Evolutionary conservation across 1,140 invertebrate genomes (phyloP), one percentile per base, ranked within the genome.

Genomic region (Hypsibius dujardini): DNA sequence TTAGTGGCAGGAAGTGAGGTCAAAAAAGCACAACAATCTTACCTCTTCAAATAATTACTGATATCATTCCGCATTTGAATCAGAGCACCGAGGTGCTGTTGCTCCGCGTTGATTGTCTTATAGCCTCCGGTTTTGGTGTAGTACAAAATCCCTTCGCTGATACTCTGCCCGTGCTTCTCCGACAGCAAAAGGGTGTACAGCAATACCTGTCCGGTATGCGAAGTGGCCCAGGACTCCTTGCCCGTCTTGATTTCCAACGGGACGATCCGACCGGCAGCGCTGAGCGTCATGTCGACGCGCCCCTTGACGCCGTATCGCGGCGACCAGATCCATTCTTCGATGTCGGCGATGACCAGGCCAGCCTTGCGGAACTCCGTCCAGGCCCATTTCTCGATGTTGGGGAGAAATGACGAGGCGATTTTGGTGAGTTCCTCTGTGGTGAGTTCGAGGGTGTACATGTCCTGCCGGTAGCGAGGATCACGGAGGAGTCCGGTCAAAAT

Each of bases 281-380:
- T 12, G 3, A 67, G 42, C 62, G 62, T 67, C 62, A 67, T 67
- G 45, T 67, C 62, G 12, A 67, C 62, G 3, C 62, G 12, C 42
- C 62, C 62, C 45, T 67, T 67, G 12, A 67, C 62, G 45, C 62
- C 62, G 45, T 67, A 67, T 7, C 62, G 12, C 12, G 62, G 62
- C 12, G 62, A 67, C 62, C 62, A 67, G 7, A 67, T 67, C 62
- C 62, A 67, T 67, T 67, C 62, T 42, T 67, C 62, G 42, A 67
- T 67, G 45, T 67, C 62, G 12, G 42, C 62, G 12, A 67, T 67
- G 12, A 7, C 42, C 62, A 67, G 12, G 3, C 12, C 62, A 12
- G 62, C 12, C 12, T 12, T 67, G 42, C 3, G 7, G 62, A 67
- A 42, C 62, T 67, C 12, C 7, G 12, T 45, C 62, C 12, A 15